Conservation (phyloP, 2,888 invertebrate genomes). For the Hydropsyche betteni region DNA sequence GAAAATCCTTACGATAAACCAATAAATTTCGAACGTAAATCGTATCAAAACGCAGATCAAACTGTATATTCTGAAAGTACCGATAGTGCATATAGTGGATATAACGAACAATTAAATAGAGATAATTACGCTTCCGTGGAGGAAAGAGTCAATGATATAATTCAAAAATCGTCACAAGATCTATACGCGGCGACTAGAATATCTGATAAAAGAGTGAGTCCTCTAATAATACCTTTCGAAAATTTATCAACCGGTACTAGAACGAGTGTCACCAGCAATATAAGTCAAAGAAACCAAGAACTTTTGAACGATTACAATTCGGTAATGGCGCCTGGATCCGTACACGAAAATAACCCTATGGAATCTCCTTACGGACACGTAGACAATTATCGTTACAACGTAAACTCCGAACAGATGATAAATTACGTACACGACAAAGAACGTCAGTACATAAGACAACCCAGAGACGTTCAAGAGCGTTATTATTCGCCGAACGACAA, state of each 20-base stretch:
- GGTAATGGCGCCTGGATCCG: slow-evolving; percentile 37
- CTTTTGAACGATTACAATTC: slow-evolving; percentile 38
- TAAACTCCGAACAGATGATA: slow-evolving; percentile 57
- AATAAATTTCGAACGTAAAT: slow-evolving; percentile 62
- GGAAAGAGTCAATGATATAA: slow-evolving; percentile 50
- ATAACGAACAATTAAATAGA: slow-evolving; percentile 54
- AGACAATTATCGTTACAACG: slow-evolving; percentile 61
- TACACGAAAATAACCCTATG: not conserved
- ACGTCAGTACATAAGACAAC: slow-evolving; percentile 60
- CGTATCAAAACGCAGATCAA: slow-evolving; percentile 66
- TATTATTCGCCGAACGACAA: slow-evolving; percentile 56
- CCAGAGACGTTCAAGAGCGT: slow-evolving; percentile 62
- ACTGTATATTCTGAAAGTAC: slow-evolving; percentile 63
- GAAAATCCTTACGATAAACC: slow-evolving; percentile 66
- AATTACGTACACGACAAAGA: slow-evolving; percentile 59
- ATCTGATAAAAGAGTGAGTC: slow-evolving; percentile 60
- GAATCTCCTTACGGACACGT: slow-evolving; percentile 53
- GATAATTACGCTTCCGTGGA: slow-evolving; percentile 43
- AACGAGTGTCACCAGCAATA: slow-evolving; percentile 40
- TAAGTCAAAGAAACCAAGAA: slow-evolving; percentile 43
- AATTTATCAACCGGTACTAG: slow-evolving; percentile 45
- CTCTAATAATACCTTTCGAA: slow-evolving; percentile 56
- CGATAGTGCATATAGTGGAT: slow-evolving; percentile 57
- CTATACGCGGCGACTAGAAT: slow-evolving; percentile 54
- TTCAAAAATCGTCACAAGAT: slow-evolving; percentile 49